Percentiles rank a stretch among this genome's conserved stretches.
phyloP scores from a whole-genome alignment of 1,140 invertebrate species.

The Polyergus mexicanus region DNA sequence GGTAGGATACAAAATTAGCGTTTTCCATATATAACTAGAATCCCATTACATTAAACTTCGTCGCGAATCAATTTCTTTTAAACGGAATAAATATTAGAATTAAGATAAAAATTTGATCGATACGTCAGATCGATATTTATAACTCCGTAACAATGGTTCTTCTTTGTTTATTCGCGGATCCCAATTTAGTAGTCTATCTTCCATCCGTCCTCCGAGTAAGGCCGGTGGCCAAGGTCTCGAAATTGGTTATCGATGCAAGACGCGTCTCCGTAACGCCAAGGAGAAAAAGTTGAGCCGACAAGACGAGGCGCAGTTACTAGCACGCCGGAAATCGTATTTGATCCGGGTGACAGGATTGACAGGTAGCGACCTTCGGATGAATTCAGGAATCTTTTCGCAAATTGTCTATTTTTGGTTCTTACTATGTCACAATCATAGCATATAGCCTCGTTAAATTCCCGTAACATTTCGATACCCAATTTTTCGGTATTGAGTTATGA shows the following conservation, averaged over 20 bases:
- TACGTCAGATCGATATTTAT: neutral
- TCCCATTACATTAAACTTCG: neutral
- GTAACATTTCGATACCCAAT: neutral
- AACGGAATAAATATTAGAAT: neutral
- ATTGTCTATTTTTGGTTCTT: neutral
- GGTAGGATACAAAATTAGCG: conserved; percentile 6
- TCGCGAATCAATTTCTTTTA: neutral
- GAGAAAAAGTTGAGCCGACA: conserved; percentile 67
- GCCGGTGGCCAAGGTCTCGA: conserved; percentile 44
- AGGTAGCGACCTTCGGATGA: conserved; percentile 11
- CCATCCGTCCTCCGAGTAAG: conserved; percentile 39
- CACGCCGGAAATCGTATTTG: conserved; percentile 69
- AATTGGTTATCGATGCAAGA: conserved; percentile 71
- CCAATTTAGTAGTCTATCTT: conserved; percentile 11
- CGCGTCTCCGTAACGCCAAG: conserved; percentile 63
- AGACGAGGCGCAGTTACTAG: conserved; percentile 45
- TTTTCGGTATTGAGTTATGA: neutral
- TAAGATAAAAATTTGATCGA: neutral
- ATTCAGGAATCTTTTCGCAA: neutral
- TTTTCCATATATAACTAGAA: neutral
- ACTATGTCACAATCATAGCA: neutral
- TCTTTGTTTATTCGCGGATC: neutral
- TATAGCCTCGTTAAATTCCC: neutral
- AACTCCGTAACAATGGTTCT: neutral
- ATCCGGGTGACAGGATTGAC: conserved; percentile 61